Conservation (phyloP, 1,140 invertebrate species). For the Achroia grisella region DNA sequence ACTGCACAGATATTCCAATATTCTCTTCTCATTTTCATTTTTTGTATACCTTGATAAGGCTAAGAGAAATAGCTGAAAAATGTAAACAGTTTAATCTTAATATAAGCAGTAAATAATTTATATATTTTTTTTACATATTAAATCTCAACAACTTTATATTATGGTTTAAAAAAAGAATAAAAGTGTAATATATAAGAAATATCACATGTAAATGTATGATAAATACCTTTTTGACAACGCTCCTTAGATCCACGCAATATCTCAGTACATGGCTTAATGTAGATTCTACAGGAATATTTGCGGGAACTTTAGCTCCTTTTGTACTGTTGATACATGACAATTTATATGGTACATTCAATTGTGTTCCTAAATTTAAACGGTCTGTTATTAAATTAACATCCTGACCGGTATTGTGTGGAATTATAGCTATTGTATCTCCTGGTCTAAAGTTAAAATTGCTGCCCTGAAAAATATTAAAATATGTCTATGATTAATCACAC, state of each 20-base stretch:
- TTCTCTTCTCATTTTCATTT: conserved; percentile 76
- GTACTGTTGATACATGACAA: conserved; percentile 17
- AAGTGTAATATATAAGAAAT: too few relatives aligned
- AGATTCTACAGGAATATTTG: conserved; percentile 53
- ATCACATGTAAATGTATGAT: too few relatives aligned
- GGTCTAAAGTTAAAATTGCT: conserved; percentile 43
- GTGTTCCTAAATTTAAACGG: conserved; percentile 24
- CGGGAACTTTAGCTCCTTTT: conserved; percentile 43
- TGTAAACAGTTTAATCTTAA: neutral
- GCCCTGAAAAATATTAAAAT: conserved; percentile 30
- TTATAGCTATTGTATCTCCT: conserved; percentile 49
- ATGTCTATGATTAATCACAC: neutral
- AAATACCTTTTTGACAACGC: conserved; percentile 67
- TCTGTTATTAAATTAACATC: conserved; percentile 36
- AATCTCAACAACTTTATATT: neutral
- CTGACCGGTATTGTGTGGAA: conserved; percentile 32
- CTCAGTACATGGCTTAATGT: conserved; percentile 55
- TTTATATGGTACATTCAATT: conserved; percentile 25
- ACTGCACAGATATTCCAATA: conserved; percentile 78
- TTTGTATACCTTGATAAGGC: conserved; percentile 76
- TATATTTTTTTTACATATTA: too few relatives aligned
- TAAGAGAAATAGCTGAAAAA: conserved; percentile 77
- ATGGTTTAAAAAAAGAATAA: too few relatives aligned
- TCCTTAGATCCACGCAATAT: conserved; percentile 60
- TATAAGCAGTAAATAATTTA: neutral